A percentile compares a stretch with the other conserved stretches of the same genome.
Conservation (phyloP, 2,797 vertebrate species). For the Malacoraja senta region DNA sequence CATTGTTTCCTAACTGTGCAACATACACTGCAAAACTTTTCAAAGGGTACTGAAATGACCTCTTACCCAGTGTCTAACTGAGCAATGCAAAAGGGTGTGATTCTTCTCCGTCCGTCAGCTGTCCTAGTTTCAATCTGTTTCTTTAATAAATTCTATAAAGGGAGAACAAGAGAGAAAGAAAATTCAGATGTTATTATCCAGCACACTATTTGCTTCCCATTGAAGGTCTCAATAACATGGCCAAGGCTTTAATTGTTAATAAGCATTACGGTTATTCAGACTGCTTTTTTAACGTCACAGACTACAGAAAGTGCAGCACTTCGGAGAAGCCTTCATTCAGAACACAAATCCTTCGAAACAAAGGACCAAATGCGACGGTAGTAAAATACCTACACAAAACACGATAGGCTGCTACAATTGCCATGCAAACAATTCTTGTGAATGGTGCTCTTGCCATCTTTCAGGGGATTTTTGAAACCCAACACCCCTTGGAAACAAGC, state of each 20-base stretch:
- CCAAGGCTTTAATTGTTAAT: slow-evolving; percentile 1
- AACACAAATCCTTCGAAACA: not conserved
- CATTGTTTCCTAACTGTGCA: not conserved
- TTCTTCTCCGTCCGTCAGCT: slow-evolving; percentile 83
- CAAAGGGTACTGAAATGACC: slow-evolving; percentile 17
- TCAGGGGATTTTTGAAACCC: not conserved
- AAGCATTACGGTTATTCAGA: slow-evolving; percentile 18
- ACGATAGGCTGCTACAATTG: not conserved
- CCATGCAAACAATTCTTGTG: not conserved
- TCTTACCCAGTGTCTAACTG: slow-evolving; percentile 92
- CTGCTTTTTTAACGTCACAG: slow-evolving; percentile 23
- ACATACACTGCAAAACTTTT: not conserved
- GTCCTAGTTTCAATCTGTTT: slow-evolving; percentile 97
- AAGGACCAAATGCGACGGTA: not conserved
- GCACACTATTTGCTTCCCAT: not conserved
- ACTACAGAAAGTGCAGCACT: not conserved
- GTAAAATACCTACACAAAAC: slow-evolving; percentile 8
- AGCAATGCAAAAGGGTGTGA: slow-evolving; percentile 94
- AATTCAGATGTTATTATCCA: slow-evolving; percentile 25
- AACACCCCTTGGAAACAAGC: slow-evolving; percentile 19
- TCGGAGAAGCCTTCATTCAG: slow-evolving; percentile 15
- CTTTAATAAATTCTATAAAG: slow-evolving; percentile 87
- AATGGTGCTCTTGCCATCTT: not conserved
- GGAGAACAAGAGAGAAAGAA: not conserved
- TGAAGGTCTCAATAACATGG: not conserved